Conservation (phyloP, 2,797 vertebrate species). For the Triplophysa yarkandensis region DNA sequence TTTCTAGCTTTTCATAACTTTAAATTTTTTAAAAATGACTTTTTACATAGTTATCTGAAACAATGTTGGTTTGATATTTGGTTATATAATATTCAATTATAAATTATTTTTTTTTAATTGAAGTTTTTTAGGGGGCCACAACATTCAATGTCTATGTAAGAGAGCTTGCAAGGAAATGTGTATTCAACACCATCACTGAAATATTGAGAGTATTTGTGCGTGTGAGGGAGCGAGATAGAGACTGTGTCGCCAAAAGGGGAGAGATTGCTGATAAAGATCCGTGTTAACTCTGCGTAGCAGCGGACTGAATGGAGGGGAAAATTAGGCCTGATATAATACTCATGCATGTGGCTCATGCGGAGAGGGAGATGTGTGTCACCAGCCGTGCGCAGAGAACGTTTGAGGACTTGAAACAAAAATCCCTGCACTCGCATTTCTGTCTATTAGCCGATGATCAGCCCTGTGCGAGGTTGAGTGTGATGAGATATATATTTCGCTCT, state of each 20-base stretch:
- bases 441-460: constrained; percentile 40
- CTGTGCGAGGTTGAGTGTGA: constrained; percentile 35
- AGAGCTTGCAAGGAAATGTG: constrained; percentile 40
- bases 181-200: background rate
- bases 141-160: constrained; percentile 25
- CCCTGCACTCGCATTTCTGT: constrained; percentile 39
- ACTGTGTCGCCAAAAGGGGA: constrained; percentile 70
- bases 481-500: constrained; percentile 50
- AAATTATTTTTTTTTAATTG: background rate
- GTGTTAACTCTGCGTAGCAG: constrained; percentile 64
- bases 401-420: constrained; percentile 55
- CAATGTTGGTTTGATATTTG: too few species aligned
- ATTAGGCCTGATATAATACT: constrained; percentile 81
- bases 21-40: too few species aligned
- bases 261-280: constrained; percentile 62
- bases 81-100: too few species aligned
- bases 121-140: background rate
- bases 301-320: constrained; percentile 81
- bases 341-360: constrained; percentile 65
- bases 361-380: constrained; percentile 54
- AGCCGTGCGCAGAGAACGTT: constrained; percentile 55
- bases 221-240: constrained; percentile 56
- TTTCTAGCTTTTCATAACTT: too few species aligned
- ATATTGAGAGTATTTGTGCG: constrained; percentile 36
- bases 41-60: too few species aligned